These are phyloP conservation scores for Drosophila formosana DNA, from an alignment of 2,888 invertebrate genomes.

Conservation along the genomic window DNA sequence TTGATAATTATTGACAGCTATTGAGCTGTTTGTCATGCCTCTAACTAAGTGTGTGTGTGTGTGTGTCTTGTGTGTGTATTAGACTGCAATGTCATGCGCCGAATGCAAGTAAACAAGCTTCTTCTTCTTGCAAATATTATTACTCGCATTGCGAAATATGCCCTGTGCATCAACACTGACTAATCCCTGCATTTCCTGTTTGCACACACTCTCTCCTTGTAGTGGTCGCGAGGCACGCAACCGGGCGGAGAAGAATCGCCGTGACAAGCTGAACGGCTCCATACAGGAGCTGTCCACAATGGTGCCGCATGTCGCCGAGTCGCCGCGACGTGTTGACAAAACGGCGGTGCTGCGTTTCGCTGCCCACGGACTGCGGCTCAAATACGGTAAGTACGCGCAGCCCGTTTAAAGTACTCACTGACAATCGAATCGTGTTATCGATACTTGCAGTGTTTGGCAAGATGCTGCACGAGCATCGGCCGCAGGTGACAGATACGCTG, in stretches of 20 bases:
- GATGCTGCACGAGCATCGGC: conserved; percentile 86
- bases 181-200: conserved; percentile 55
- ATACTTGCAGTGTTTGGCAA: conserved; percentile 86
- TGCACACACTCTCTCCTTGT: conserved; percentile 66
- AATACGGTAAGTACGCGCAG: conserved; percentile 86
- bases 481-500: conserved; percentile 87
- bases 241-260: conserved; percentile 95
- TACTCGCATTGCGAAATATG: conserved; percentile 29
- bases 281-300: conserved; percentile 93
- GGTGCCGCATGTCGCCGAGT: conserved; percentile 93
- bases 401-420: neutral
- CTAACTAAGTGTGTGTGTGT: neutral
- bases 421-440: neutral
- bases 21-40: conserved; percentile 46
- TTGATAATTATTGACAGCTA: conserved; percentile 65
- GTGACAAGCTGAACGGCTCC: conserved; percentile 94
- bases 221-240: conserved; percentile 93
- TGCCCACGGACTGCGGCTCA: conserved; percentile 93
- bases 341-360: conserved; percentile 94
- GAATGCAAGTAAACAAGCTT: conserved; percentile 35
- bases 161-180: conserved; percentile 8
- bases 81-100: conserved; percentile 36
- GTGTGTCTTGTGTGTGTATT: conserved; percentile 1
- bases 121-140: neutral
- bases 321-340: conserved; percentile 94